Conservation (phyloP, 2,113 vertebrate genomes). For the Atractosteus spatula region DNA sequence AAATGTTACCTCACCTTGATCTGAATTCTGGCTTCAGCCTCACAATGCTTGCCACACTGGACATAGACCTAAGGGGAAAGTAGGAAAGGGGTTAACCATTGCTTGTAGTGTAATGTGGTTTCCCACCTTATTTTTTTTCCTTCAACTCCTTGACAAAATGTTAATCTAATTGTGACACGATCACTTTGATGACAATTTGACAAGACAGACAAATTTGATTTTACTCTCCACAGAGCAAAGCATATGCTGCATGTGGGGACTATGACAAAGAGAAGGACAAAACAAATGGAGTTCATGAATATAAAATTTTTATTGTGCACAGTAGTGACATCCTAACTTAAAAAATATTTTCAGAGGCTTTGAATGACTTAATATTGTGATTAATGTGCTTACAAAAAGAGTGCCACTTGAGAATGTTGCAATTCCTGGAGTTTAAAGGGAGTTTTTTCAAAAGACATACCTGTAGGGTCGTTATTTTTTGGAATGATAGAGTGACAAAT, state of each 20-base stretch:
- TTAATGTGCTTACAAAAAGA: conserved; percentile 64
- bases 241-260: conserved; percentile 79
- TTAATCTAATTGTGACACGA: conserved; percentile 90
- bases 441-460: conserved; percentile 66
- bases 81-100: conserved; percentile 67
- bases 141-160: conserved; percentile 81
- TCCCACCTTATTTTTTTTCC: conserved; percentile 67
- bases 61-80: conserved; percentile 5
- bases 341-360: conserved; percentile 68
- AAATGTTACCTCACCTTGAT: neutral
- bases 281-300: conserved; percentile 84
- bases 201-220: conserved; percentile 91
- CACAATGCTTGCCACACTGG: neutral
- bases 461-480: conserved; percentile 57
- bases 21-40: neutral
- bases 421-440: conserved; percentile 69
- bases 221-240: conserved; percentile 85
- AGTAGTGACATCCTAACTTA: conserved; percentile 80
- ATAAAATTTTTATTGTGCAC: conserved; percentile 85
- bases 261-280: conserved; percentile 81
- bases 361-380: conserved; percentile 74
- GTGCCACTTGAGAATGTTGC: conserved; percentile 71
- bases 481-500: conserved; percentile 61
- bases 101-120: conserved; percentile 59
- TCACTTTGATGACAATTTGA: conserved; percentile 89